phyloP scores from a whole-genome alignment of 2,113 vertebrate genomes.

The Pluvialis apricaria region DNA sequence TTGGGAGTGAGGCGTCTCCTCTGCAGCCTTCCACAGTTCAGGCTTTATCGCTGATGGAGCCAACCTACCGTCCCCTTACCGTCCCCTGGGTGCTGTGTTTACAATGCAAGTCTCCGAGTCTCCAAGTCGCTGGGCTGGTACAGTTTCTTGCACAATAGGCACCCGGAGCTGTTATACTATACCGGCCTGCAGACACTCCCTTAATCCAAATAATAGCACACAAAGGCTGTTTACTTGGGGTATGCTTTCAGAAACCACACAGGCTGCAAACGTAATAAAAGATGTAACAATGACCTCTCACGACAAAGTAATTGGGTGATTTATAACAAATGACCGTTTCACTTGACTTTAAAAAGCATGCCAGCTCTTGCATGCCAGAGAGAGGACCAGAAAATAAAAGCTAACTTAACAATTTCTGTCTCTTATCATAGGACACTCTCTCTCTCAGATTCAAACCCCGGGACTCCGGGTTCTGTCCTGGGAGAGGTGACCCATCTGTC shows the following conservation, averaged over 20 bases:
- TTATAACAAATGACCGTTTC: background rate
- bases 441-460: background rate
- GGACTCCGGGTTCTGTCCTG: background rate
- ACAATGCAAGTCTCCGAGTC: background rate
- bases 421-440: fast-evolving
- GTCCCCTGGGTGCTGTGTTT: background rate
- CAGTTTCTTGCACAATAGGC: background rate
- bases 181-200: background rate
- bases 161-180: fast-evolving
- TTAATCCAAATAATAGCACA: background rate
- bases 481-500: background rate
- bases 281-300: background rate
- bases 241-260: background rate
- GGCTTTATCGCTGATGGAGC: background rate
- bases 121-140: fast-evolving
- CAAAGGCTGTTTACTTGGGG: background rate
- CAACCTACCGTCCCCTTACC: background rate
- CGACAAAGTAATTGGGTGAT: background rate
- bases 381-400: background rate
- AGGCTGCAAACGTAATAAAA: background rate
- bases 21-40: fast-evolving
- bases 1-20: background rate
- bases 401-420: background rate
- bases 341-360: background rate
- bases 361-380: background rate